Percentiles rank a stretch among this genome's conserved stretches.
Evolutionary conservation across 1,140 invertebrate genomes (phyloP).

Genomic region (Aphaenogaster rudis): DNA sequence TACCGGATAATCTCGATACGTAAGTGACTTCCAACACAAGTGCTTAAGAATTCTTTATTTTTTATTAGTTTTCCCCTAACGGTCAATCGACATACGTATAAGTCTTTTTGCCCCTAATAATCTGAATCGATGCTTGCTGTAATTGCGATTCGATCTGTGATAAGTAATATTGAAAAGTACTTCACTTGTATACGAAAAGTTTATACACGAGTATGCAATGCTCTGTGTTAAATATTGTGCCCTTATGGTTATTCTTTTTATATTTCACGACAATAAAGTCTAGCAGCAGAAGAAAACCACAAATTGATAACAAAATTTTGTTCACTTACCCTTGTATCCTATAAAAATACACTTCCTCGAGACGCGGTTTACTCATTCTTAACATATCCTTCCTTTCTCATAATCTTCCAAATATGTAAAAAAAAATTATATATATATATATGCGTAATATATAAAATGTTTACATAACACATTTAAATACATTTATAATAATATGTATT

Average conservation of each 20-base stretch:
- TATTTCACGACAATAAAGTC: neutral
- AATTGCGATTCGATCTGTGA: slow-evolving; percentile 23
- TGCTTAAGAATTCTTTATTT: neutral
- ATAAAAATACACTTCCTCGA: neutral
- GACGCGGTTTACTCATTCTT: neutral
- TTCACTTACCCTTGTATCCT: neutral
- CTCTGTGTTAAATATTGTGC: slow-evolving; percentile 1
- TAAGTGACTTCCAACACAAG: neutral
- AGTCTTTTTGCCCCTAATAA: neutral
- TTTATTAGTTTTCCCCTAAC: neutral
- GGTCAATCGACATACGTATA: neutral
- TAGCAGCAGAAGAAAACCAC: neutral
- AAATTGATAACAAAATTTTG: neutral
- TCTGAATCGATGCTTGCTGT: slow-evolving; percentile 33
- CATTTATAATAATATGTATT: neutral
- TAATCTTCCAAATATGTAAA: neutral
- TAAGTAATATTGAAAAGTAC: slow-evolving; percentile 4
- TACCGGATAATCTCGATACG: neutral
- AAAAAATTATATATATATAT: neutral
- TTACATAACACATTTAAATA: neutral
- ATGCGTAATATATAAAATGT: neutral
- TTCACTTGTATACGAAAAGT: neutral
- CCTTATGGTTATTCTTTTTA: neutral
- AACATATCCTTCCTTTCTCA: neutral
- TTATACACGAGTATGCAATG: neutral